Evolutionary conservation across 2,888 invertebrate species (phyloP).

Genomic region (Conchocele bisecta): DNA sequence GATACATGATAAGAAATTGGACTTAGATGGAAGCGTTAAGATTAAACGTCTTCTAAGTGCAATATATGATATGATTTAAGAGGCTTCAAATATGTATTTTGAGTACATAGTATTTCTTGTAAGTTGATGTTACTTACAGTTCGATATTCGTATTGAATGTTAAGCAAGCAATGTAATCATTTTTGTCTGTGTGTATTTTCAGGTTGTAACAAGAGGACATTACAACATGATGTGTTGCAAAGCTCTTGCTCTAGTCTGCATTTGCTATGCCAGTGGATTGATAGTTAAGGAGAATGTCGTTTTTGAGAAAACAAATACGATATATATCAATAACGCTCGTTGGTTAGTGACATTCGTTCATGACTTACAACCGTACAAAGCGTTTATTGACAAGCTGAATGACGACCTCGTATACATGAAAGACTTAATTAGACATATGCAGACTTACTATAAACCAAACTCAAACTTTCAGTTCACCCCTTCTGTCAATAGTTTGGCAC

Average conservation of each 20-base stretch:
- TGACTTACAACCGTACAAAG: background rate
- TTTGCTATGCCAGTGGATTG: background rate
- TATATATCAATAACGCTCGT: background rate
- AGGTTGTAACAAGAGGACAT: too few relatives aligned
- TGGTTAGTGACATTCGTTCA: background rate
- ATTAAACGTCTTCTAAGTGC: too few relatives aligned
- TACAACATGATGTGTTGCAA: too few relatives aligned
- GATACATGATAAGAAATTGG: too few relatives aligned
- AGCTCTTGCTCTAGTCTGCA: background rate
- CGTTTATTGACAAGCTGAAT: background rate
- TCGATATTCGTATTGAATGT: too few relatives aligned
- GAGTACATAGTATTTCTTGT: too few relatives aligned
- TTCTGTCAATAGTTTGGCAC: background rate
- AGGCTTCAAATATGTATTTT: too few relatives aligned
- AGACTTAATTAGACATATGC: background rate
- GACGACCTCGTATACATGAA: background rate
- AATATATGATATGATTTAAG: too few relatives aligned
- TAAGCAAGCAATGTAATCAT: too few relatives aligned
- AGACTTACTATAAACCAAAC: background rate
- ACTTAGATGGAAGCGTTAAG: too few relatives aligned
- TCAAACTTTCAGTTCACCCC: background rate
- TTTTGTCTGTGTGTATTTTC: too few relatives aligned
- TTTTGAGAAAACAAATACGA: background rate
- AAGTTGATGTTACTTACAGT: too few relatives aligned
- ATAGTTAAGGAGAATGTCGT: background rate